Conservation (phyloP, 2,888 invertebrate species). For the Ectropis crepuscularia region DNA sequence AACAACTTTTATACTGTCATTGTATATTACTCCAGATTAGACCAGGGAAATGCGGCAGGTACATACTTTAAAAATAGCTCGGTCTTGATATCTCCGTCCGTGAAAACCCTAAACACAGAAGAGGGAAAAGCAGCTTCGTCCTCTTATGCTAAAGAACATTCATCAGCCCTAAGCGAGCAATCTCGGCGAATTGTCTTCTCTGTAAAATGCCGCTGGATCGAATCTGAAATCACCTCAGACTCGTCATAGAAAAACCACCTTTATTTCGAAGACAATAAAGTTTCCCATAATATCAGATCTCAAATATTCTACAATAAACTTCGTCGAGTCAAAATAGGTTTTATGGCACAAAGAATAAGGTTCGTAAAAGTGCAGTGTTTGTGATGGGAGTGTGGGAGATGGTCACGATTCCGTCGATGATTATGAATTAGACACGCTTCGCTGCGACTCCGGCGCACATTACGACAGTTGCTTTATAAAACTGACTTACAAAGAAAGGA, state of each 20-base stretch:
- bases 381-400: conserved; percentile 34
- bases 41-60: too few species aligned
- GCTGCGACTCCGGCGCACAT: conserved; percentile 37
- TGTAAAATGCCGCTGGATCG: conserved; percentile 55
- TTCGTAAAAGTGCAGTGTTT: conserved; percentile 16
- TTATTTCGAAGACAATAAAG: conserved; percentile 5
- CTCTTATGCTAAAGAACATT: conserved; percentile 46
- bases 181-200: conserved; percentile 60
- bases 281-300: too few species aligned
- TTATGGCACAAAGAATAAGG: conserved; percentile 16
- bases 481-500: too few species aligned
- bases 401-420: conserved; percentile 53
- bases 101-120: not conserved
- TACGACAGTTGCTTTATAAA: conserved; percentile 8
- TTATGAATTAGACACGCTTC: conserved; percentile 70
- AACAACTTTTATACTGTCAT: too few species aligned
- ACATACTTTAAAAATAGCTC: too few species aligned
- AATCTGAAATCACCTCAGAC: conserved; percentile 41
- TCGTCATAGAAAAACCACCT: conserved; percentile 14
- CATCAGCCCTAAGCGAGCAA: conserved; percentile 57
- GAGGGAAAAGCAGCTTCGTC: not conserved
- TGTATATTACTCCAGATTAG: too few species aligned
- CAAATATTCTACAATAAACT: not conserved
- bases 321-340: conserved; percentile 11
- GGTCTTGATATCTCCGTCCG: too few species aligned